Percentiles rank a stretch among this genome's conserved stretches.
Conservation (phyloP, 2,888 invertebrate species). For the Sinelater perroti region DNA sequence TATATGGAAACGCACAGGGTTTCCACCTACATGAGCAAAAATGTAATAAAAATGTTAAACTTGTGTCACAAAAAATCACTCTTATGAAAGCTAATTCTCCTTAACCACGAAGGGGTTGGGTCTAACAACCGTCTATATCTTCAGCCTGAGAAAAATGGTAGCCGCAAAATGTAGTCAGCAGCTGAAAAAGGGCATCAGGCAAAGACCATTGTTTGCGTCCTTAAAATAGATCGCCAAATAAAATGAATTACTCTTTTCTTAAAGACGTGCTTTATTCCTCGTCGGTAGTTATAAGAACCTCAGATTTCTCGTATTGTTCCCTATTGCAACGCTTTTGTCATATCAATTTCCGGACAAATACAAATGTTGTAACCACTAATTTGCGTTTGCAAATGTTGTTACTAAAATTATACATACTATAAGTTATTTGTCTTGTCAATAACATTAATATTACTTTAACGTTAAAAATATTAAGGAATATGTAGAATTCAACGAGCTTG, state of each 20-base stretch:
- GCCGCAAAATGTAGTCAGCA: constrained; percentile 20
- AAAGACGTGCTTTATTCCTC: constrained; percentile 15
- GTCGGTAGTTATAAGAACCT: too few species aligned
- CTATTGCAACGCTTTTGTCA: too few species aligned
- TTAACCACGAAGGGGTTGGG: constrained; percentile 30
- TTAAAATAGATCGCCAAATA: constrained; percentile 19
- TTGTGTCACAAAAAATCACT: constrained; percentile 28
- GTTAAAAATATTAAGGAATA: too few species aligned
- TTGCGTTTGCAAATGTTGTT: too few species aligned
- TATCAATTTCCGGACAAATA: constrained; percentile 14
- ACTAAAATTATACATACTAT: too few species aligned
- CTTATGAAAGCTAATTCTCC: constrained; percentile 30
- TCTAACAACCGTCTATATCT: constrained; percentile 30
- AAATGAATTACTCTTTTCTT: constrained; percentile 19
- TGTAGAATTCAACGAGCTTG: too few species aligned
- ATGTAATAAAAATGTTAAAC: constrained; percentile 31
- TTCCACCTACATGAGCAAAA: constrained; percentile 21
- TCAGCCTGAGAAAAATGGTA: constrained; percentile 21
- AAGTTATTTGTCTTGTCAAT: too few species aligned
- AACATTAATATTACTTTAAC: too few species aligned
- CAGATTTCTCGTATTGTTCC: too few species aligned
- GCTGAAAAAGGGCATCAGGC: constrained; percentile 21
- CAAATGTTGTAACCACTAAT: too few species aligned
- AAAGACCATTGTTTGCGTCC: constrained; percentile 14
- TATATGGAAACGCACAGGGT: constrained; percentile 20